These are phyloP conservation scores for Sympetrum striolatum DNA, from an alignment of 2,888 invertebrate species.

Conservation along the genomic window DNA sequence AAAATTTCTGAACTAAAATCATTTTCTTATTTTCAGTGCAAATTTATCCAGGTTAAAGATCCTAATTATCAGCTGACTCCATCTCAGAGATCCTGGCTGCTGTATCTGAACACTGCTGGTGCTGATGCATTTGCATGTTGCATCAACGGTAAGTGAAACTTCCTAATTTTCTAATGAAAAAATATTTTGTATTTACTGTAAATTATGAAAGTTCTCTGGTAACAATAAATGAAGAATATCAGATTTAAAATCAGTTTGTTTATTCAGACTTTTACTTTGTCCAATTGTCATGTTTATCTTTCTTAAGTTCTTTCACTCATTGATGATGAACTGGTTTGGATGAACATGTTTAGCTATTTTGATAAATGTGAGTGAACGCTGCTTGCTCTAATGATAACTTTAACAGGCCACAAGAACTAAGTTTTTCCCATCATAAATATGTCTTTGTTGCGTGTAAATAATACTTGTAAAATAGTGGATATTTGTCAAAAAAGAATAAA, in stretches of 20 bases:
- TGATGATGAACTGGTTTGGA: too few species aligned
- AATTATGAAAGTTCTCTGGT: neutral
- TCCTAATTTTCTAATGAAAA: neutral
- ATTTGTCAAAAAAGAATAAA: too few species aligned
- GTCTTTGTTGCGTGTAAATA: too few species aligned
- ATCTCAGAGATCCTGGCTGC: neutral
- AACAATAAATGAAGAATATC: neutral
- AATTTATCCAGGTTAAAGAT: neutral
- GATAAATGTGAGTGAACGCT: too few species aligned
- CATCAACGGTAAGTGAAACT: neutral
- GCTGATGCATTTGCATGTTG: neutral
- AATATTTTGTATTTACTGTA: neutral
- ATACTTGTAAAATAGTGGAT: too few species aligned
- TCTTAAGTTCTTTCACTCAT: too few species aligned
- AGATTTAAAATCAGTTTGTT: neutral
- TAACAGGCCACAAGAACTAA: too few species aligned
- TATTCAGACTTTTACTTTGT: neutral
- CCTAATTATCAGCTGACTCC: neutral
- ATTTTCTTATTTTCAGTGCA: constrained; percentile 9
- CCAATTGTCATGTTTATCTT: neutral
- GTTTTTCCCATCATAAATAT: too few species aligned
- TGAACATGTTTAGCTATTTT: too few species aligned
- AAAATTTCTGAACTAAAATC: neutral
- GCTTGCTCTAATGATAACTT: too few species aligned
- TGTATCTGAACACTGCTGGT: neutral